Base-by-base conservation (phyloP, 2,888 invertebrate genomes). In the Therioaphis trifolii region DNA sequence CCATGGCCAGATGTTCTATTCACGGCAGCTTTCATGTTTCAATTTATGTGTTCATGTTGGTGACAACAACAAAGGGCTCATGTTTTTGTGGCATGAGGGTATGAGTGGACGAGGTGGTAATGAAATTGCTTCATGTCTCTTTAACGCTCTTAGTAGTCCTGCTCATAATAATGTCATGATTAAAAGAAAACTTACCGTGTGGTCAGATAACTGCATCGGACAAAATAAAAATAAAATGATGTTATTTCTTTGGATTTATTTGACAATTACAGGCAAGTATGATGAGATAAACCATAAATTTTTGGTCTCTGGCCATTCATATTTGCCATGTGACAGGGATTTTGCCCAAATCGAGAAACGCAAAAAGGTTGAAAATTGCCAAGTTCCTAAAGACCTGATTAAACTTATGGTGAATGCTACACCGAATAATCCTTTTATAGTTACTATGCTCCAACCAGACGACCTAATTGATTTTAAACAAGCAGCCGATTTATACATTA, bases 281-380 rank as follows among this genome's bases (percentile, higher is more conserved):
- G 58, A 58, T 58, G 24, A 58, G 58, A 58, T 58, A 58, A 58
- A 58, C 58, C 58, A 58, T 58, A 58, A 11, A 58, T 27, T 49
- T n/a, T n/a, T n/a, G n/a, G n/a, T n/a, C n/a, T n/a, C n/a, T n/a
- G n/a, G n/a, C n/a, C n/a, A n/a, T n/a, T 49, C 49, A 12, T 49
- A 12, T 49, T 49, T 12, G 15, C 14, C 49, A 14, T 49, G 49
- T 49, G 49, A 49, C 49, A 49, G 49, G 14, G 49, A 58, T 58
- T 58, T 58, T 24, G 24, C 24, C 24, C 24, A 58, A 24, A 58
- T 58, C 24, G 24, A 58, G 24, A 58, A 58, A 58, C 58, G 12
- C 24, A 24, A 58, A 24, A 58, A 7, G 24, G 24, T 58, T 58
- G 24, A 58, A 58, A 58, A 58, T 9, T 58, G 58, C 7, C 24